A percentile compares a stretch with the other conserved stretches of the same genome.
These are phyloP conservation scores for Mesorhabditis spiculigera DNA, from an alignment of 2,888 invertebrate species.

Conservation along the genomic window DNA sequence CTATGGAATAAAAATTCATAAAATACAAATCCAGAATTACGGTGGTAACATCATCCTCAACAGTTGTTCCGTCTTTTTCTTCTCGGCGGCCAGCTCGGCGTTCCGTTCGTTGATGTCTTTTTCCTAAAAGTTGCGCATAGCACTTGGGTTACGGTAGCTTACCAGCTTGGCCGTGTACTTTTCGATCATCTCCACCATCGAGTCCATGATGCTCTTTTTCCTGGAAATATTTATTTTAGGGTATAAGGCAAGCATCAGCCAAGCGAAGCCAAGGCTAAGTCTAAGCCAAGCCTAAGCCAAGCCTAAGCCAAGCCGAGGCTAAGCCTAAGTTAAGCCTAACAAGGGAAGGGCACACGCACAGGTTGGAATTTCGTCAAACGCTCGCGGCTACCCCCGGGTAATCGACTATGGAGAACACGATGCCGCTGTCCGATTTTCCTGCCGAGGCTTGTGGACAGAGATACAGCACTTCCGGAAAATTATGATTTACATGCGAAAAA, in stretches of 20 bases:
- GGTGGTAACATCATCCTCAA: constrained; percentile 39
- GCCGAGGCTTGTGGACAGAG: no score
- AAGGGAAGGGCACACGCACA: background rate
- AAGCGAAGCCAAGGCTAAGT: no score
- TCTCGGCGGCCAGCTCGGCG: constrained; percentile 87
- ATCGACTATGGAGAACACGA: no score
- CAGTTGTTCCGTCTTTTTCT: constrained; percentile 83
- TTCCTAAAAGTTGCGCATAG: constrained; percentile 74
- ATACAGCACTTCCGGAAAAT: no score
- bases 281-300: no score
- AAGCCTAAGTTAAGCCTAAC: no score
- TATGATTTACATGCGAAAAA: no score
- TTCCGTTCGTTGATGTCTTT: constrained; percentile 28
- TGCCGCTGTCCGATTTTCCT: no score
- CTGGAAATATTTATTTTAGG: constrained; percentile 12
- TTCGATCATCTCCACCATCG: constrained; percentile 97
- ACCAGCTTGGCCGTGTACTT: constrained; percentile 85
- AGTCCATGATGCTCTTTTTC: constrained; percentile 80
- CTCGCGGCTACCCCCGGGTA: no score
- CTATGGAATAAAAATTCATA: constrained; percentile 20
- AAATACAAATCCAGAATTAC: constrained; percentile 14
- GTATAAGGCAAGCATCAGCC: no score
- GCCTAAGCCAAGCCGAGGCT: no score
- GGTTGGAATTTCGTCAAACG: background rate
- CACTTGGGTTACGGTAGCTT: constrained; percentile 76